Evolutionary conservation across 2,888 invertebrate species (phyloP), one percentile per base, ranked within the genome.

Genomic region (Rotaria socialis): DNA sequence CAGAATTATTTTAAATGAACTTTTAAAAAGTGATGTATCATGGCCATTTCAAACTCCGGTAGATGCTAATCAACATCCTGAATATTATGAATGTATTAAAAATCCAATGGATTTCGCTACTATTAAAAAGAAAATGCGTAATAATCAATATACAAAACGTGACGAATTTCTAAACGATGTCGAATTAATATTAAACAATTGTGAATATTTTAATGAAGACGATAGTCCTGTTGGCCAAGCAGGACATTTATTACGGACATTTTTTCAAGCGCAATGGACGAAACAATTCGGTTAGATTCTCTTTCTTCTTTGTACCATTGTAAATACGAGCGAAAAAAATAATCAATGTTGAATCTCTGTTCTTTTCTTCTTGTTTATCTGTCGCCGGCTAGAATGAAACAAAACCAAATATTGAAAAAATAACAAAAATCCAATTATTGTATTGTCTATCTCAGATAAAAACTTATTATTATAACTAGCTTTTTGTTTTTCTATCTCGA

Each of bases 121-220:
- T 84, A 96, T 98, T 90, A 95, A 95, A 91, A 94, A 94, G 91
- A 95, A 95, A 91, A 93, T 97, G 41, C 75, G 58, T 50, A 27
- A 22, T 41, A 87, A 87, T 67, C 80, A 80, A 84, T 86, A 87
- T 55, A 67, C 58, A 74, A 85, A 85, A 67, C 85, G 84, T 84
- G 96, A 96, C 88, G 96, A 97, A 88, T 98, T 97, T 92, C 95
- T 95, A 87, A 93, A 94, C 4, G 97, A 98, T 92, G 95, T 96
- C 35, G 94, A 96, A 16, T 94, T 96, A 88, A 96, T 98, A 90
- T 97, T 98, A 93, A 95, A 95, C 92, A 98, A 98, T 92, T 98
- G 98, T 92, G 96, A 96, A 91, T 95, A 95, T 86, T 98, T 97
- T 92, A 98, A 98, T 92, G 97, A 98, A 91, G 98, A 98, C 91